Evolutionary conservation across 1,140 invertebrate species (phyloP), one percentile per base, ranked within the genome.

Genomic region (Pachyrhynchus sulphureomaculatus): DNA sequence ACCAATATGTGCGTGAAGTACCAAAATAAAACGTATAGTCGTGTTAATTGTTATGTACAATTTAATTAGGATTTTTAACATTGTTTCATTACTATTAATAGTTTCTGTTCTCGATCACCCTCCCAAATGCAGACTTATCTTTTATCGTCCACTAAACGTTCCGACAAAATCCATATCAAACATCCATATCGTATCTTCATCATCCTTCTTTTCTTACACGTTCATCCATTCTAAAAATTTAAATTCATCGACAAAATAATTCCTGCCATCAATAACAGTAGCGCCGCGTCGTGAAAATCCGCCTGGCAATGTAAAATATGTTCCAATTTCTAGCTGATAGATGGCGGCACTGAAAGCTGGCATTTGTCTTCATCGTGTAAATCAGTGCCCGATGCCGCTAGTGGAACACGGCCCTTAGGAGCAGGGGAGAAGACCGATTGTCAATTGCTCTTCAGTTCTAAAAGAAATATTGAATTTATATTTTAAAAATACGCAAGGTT

Each of bases 291-390:
- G 26, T 29, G 47, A 13, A 56, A 55, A 62, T 55, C 42, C 51
- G 45, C 49, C 18, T 52, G 36, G 17, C 42, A 12, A 13, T 42
- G 51, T 57, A 55, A 64, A 64, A 64, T 64, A 64, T 58, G 62
- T 64, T 64, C 62, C 62, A 64, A 64, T 64, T 64, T 64, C 62
- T 44, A 1, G 1, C 39, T 45, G 52, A 64, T 49, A 64, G 51
- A 64, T 64, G 62, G 62, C 42, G 24, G 48, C 62, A 64, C 51
- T 64, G 62, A 64, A 64, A 64, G 62, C 48, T 33, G 37, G 34
- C 62, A 58, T 64, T 64, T 64, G 62, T 64, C 62, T 64, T 64
- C 62, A 64, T 64, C 62, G 45, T 58, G 62, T 57, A 62, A 62
- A 62, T 62, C 60, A 62, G 59, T 53, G 59, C 59, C 13, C 10